phyloP scores from a whole-genome alignment of 2,888 invertebrate species.

The Xanthia togata region DNA sequence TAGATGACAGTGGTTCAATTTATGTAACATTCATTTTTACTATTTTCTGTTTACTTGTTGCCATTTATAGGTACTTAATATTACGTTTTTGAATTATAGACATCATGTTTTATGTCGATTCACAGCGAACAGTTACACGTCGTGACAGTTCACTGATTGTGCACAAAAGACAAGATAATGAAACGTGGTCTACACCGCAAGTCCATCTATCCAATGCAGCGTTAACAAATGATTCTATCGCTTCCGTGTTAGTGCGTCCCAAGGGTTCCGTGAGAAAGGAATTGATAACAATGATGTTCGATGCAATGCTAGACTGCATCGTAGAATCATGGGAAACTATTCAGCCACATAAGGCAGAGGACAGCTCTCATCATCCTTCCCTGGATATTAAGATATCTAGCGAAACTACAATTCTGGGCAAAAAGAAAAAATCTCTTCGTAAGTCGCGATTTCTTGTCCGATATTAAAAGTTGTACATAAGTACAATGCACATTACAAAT shows the following conservation, averaged over 20 bases:
- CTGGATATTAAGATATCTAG: slow-evolving; percentile 75
- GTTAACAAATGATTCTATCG: slow-evolving; percentile 71
- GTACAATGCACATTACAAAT: too few species aligned
- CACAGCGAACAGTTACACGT: slow-evolving; percentile 81
- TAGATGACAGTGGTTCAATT: not conserved
- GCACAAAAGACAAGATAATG: slow-evolving; percentile 63
- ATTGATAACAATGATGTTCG: slow-evolving; percentile 81
- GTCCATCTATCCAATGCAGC: slow-evolving; percentile 65
- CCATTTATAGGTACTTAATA: not conserved
- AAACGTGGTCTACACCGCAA: slow-evolving; percentile 66
- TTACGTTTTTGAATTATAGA: slow-evolving; percentile 12
- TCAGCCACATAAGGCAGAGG: slow-evolving; percentile 70
- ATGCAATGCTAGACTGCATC: slow-evolving; percentile 83
- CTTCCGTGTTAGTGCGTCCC: slow-evolving; percentile 66
- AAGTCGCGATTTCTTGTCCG: slow-evolving; percentile 10
- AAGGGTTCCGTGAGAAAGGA: slow-evolving; percentile 80
- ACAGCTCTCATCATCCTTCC: slow-evolving; percentile 50
- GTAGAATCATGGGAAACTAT: slow-evolving; percentile 84
- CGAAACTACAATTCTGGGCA: slow-evolving; percentile 73
- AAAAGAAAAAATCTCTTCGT: slow-evolving; percentile 74
- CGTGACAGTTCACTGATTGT: slow-evolving; percentile 83
- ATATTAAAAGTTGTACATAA: not conserved
- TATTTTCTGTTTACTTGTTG: not conserved
- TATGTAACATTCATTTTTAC: not conserved
- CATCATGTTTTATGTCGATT: slow-evolving; percentile 82